Evolutionary conservation across 2,113 vertebrate species (phyloP).

Genomic region (Micromys minutus): DNA sequence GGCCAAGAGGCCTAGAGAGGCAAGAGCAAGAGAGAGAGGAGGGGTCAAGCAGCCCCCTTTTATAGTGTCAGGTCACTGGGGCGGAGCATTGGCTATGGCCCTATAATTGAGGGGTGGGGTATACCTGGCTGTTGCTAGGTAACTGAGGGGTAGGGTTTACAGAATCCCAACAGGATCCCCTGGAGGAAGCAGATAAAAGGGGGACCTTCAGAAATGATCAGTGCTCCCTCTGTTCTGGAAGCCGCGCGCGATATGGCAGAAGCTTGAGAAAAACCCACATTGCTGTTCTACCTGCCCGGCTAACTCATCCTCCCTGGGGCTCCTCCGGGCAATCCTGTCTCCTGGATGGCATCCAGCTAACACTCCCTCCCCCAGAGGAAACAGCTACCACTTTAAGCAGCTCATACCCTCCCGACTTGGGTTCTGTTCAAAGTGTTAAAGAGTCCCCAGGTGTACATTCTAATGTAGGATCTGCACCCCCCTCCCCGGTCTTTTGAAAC

Average conservation of each 20-base stretch:
- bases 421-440: slow-evolving; percentile 78
- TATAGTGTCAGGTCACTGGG: no score
- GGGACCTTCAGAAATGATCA: neutral
- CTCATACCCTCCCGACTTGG: slow-evolving; percentile 67
- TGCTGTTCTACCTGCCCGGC: slow-evolving; percentile 8
- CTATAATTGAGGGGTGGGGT: no score
- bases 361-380: neutral
- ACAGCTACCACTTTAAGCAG: slow-evolving; percentile 23
- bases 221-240: neutral
- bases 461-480: slow-evolving; percentile 70
- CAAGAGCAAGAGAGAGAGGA: no score
- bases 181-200: neutral
- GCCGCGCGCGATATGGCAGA: neutral
- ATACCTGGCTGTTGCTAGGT: no score
- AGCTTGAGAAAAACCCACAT: neutral
- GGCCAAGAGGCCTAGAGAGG: no score
- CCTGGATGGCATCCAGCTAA: slow-evolving; percentile 49
- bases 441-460: slow-evolving; percentile 75
- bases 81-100: no score
- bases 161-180: no score
- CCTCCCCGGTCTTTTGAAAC: slow-evolving; percentile 76
- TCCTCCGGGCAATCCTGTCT: slow-evolving; percentile 19
- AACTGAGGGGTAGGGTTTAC: no score
- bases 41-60: no score
- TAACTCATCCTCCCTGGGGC: neutral